These are phyloP conservation scores for Macrostomum cliftonense DNA, from an alignment of 2,888 invertebrate genomes.

Conservation along the genomic window DNA sequence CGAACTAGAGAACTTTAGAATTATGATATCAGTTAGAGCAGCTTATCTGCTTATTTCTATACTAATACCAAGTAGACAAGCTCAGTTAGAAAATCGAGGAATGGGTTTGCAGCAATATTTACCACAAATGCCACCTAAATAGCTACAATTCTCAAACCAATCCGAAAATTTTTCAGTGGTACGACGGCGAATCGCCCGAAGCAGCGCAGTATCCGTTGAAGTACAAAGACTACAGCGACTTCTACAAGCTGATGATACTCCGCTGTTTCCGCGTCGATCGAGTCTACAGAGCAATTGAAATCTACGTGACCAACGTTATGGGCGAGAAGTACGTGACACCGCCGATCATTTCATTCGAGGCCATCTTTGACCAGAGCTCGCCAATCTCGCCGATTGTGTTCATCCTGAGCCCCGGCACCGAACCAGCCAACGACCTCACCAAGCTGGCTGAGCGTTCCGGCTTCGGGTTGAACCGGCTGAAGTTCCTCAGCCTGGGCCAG, in stretches of 20 bases:
- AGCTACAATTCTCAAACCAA: no score
- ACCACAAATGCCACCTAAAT: no score
- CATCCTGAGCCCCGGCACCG: slow-evolving; percentile 39
- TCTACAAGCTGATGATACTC: slow-evolving; percentile 58
- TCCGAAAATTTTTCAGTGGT: slow-evolving; percentile 51
- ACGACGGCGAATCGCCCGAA: slow-evolving; percentile 64
- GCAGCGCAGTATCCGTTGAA: slow-evolving; percentile 49
- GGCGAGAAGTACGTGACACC: slow-evolving; percentile 72
- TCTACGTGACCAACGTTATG: slow-evolving; percentile 62
- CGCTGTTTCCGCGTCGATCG: slow-evolving; percentile 74
- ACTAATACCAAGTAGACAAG: neutral
- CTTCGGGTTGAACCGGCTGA: slow-evolving; percentile 36
- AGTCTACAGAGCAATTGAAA: slow-evolving; percentile 62
- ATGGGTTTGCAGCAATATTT: no score
- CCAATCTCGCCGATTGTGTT: slow-evolving; percentile 45
- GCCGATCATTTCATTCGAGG: slow-evolving; percentile 61
- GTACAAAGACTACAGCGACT: slow-evolving; percentile 47
- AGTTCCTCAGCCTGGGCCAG: slow-evolving; percentile 39
- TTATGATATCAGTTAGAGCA: no score
- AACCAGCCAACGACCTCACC: slow-evolving; percentile 37
- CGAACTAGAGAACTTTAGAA: no score
- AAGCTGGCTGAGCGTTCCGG: slow-evolving; percentile 38
- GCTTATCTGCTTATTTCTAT: no score
- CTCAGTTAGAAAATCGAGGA: no score
- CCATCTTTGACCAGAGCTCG: slow-evolving; percentile 64